phyloP scores from a whole-genome alignment of 2,888 invertebrate species.

The Eupithecia centaureata region DNA sequence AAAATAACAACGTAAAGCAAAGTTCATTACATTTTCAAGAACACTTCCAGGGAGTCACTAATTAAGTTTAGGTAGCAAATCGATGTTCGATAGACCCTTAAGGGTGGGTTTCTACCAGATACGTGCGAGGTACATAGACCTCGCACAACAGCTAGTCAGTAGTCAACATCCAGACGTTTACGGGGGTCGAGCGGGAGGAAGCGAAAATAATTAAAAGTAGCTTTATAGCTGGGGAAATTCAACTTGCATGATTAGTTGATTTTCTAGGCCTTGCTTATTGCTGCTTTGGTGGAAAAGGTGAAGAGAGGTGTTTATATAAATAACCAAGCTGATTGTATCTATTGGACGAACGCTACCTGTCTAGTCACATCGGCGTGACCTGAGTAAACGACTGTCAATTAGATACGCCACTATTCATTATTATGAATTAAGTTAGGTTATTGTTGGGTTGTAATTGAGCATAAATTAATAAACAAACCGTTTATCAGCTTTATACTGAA shows the following conservation, averaged over 20 bases:
- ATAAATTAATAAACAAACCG: too few relatives aligned
- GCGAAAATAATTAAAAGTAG: not conserved
- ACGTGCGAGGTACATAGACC: not conserved
- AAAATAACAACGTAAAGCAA: not conserved
- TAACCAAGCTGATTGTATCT: not conserved
- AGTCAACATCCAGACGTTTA: not conserved
- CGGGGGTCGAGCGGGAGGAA: not conserved
- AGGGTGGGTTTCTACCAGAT: not conserved
- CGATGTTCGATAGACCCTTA: slow-evolving; percentile 1
- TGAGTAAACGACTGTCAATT: not conserved
- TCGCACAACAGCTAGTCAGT: not conserved
- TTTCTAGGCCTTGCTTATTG: not conserved
- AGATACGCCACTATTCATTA: not conserved
- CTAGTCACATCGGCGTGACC: not conserved
- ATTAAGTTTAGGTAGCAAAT: slow-evolving; percentile 1
- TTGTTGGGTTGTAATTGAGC: too few relatives aligned
- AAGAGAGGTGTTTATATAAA: not conserved
- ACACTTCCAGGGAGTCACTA: not conserved
- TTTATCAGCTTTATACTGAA: too few relatives aligned
- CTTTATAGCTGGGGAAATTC: not conserved
- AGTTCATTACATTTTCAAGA: slow-evolving; percentile 7
- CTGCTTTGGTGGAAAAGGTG: not conserved
- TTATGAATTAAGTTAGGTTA: not conserved
- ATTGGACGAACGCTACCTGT: not conserved
- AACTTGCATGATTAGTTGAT: not conserved